phyloP scores from a whole-genome alignment of 2,113 vertebrate genomes.

The Brachionichthys hirsutus region DNA sequence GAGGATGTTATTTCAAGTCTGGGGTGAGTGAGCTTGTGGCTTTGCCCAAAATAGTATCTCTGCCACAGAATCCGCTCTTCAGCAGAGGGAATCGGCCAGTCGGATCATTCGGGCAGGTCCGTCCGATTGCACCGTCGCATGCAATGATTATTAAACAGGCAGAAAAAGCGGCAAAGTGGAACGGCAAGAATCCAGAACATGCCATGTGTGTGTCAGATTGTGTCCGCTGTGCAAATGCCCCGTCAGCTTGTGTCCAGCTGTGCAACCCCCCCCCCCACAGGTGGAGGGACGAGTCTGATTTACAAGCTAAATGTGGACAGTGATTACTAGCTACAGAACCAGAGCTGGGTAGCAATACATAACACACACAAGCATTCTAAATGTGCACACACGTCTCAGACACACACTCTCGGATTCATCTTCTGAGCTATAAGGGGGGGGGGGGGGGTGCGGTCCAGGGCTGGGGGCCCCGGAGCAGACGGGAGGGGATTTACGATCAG shows the following conservation, averaged over 20 bases:
- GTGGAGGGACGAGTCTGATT: constrained; percentile 45
- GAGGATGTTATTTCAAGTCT: no score
- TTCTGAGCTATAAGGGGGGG: constrained; percentile 40
- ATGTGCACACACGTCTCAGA: constrained; percentile 34
- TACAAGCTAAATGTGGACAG: constrained; percentile 38
- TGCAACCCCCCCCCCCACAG: constrained; percentile 37
- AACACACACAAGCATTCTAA: not conserved
- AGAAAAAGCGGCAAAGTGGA: constrained; percentile 1
- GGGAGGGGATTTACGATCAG: constrained; percentile 76
- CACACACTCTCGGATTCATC: constrained; percentile 44
- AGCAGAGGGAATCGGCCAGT: no score
- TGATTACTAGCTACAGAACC: constrained; percentile 52
- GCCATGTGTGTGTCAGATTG: constrained; percentile 24
- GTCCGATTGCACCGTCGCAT: constrained; percentile 10
- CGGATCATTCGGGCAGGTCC: not conserved
- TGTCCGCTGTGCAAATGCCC: not conserved
- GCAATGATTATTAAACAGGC: constrained; percentile 1
- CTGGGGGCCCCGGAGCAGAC: constrained; percentile 55
- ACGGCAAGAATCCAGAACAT: not conserved
- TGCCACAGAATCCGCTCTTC: no score
- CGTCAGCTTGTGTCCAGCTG: constrained; percentile 48
- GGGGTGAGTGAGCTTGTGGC: constrained; percentile 16
- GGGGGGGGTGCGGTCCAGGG: constrained; percentile 58
- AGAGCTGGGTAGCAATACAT: constrained; percentile 29
- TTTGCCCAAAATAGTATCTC: not conserved